Conservation (phyloP, 2,113 vertebrate genomes). For the Monopterus albus region DNA sequence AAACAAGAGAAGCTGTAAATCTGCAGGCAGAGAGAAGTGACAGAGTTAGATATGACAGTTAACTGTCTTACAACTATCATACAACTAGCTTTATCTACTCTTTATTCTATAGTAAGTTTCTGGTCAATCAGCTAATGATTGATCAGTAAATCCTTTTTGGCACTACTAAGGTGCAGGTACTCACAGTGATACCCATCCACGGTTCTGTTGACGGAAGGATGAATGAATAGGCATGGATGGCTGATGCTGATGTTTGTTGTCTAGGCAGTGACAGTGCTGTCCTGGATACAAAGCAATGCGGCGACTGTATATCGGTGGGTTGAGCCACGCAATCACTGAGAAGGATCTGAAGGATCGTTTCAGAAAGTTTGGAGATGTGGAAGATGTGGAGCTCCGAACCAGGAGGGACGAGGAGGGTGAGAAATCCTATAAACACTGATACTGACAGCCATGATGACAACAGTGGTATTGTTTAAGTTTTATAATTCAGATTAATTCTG, state of each 20-base stretch:
- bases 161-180: not conserved
- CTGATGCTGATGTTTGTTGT: not conserved
- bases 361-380: constrained; percentile 89
- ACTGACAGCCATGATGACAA: no score
- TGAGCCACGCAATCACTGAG: constrained; percentile 85
- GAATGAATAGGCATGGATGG: no score
- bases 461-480: no score
- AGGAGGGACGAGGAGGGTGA: constrained; percentile 90
- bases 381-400: constrained; percentile 88
- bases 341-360: constrained; percentile 92
- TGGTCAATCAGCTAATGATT: not conserved
- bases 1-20: no score
- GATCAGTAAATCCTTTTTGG: not conserved
- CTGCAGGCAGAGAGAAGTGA: no score
- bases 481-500: no score
- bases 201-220: not conserved
- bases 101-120: no score
- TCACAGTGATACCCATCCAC: no score
- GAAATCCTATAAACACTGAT: no score
- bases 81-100: no score
- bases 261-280: not conserved
- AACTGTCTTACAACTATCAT: no score
- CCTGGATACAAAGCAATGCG: constrained; percentile 55
- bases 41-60: no score
- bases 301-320: constrained; percentile 91